Percentiles rank a stretch among this genome's conserved stretches.
Evolutionary conservation across 2,888 invertebrate genomes (phyloP).

Genomic region (Melinaea marsaeus): DNA sequence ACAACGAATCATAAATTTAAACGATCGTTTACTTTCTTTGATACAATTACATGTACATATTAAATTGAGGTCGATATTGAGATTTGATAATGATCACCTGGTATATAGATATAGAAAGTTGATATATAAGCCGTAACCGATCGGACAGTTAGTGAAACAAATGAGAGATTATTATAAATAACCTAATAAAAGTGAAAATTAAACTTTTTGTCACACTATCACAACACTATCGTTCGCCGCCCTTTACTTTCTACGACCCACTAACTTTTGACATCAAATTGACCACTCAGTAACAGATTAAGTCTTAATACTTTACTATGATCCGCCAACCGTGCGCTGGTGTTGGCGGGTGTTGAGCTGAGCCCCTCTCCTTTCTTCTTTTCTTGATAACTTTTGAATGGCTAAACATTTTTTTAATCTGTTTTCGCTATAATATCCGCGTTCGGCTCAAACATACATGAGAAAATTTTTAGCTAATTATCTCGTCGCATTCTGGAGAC

Average conservation of each 20-base stretch:
- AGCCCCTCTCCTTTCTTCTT: too few relatives aligned
- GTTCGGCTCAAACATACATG: too few relatives aligned
- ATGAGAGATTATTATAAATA: not conserved
- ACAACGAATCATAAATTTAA: conserved; percentile 6
- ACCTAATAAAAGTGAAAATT: conserved; percentile 1
- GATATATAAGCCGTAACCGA: conserved; percentile 13
- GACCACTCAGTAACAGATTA: conserved; percentile 4
- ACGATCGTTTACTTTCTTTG: conserved; percentile 23
- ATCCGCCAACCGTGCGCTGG: too few relatives aligned
- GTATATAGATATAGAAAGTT: conserved; percentile 23
- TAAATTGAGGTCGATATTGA: conserved; percentile 50
- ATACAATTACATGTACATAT: conserved; percentile 21
- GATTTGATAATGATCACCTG: conserved; percentile 48
- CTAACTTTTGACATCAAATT: conserved; percentile 35
- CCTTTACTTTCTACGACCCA: conserved; percentile 38
- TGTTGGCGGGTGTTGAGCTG: too few relatives aligned
- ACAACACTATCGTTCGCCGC: conserved; percentile 27
- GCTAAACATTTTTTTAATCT: too few relatives aligned
- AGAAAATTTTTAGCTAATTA: too few relatives aligned
- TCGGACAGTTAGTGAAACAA: not conserved
- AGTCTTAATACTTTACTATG: too few relatives aligned
- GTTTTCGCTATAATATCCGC: too few relatives aligned
- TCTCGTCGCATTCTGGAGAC: too few relatives aligned
- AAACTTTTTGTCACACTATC: conserved; percentile 10
- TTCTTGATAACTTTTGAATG: too few relatives aligned